These are phyloP conservation scores for Tipula vernalis DNA, from an alignment of 2,888 invertebrate genomes.

Conservation along the genomic window DNA sequence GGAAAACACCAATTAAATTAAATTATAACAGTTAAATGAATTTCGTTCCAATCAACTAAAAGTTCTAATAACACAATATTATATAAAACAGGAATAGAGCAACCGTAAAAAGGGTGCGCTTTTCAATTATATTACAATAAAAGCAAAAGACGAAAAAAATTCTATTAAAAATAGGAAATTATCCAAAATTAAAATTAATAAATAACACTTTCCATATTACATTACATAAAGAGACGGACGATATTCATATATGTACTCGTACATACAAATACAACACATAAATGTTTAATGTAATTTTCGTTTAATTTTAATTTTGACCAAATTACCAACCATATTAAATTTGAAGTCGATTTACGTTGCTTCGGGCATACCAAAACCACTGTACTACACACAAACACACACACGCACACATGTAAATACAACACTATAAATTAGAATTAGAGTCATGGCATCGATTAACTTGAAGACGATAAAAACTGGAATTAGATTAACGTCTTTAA, in stretches of 20 bases:
- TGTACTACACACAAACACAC: not conserved
- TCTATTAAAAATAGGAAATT: not conserved
- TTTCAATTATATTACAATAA: not conserved
- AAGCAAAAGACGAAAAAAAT: not conserved
- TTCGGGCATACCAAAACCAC: not conserved
- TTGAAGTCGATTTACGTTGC: not conserved
- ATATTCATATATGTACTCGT: too few species aligned
- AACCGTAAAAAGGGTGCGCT: not conserved
- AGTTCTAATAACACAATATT: not conserved
- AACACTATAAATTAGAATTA: not conserved
- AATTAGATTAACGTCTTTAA: slow-evolving; percentile 4
- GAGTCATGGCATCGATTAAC: not conserved
- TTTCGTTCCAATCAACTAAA: not conserved
- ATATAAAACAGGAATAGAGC: not conserved
- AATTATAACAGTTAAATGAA: not conserved
- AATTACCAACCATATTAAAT: not conserved
- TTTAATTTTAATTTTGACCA: not conserved
- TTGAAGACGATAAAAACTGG: not conserved
- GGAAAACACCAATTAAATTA: not conserved
- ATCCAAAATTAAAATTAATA: not conserved
- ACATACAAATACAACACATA: not conserved
- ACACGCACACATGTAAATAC: not conserved
- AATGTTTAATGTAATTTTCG: not conserved
- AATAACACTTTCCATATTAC: not conserved
- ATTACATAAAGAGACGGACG: not conserved